phyloP scores from a whole-genome alignment of 2,113 vertebrate genomes.

The Brevimyrus niger region DNA sequence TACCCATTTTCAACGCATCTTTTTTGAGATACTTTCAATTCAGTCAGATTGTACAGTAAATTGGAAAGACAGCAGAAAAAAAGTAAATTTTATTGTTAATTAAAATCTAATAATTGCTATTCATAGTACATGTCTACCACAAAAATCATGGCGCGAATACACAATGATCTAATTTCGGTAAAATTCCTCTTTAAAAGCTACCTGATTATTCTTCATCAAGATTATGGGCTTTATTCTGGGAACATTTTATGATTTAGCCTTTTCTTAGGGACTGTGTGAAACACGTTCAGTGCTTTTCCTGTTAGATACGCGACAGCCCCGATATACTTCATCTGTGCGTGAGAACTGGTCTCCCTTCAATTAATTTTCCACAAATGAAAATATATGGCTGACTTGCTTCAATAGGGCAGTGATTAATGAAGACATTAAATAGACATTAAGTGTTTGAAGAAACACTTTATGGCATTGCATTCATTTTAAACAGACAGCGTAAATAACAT shows the following conservation, averaged over 20 bases:
- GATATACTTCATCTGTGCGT: slow-evolving; percentile 28
- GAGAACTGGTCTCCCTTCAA: slow-evolving; percentile 27
- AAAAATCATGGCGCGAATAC: neutral
- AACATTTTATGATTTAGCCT: neutral
- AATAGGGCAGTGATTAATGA: slow-evolving; percentile 56
- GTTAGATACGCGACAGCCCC: neutral
- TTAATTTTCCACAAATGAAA: slow-evolving; percentile 45
- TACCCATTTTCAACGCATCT: neutral
- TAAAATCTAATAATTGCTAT: neutral
- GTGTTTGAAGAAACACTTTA: slow-evolving; percentile 33
- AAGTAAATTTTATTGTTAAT: neutral
- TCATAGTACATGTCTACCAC: neutral
- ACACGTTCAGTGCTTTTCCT: neutral
- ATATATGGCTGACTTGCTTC: slow-evolving; percentile 47
- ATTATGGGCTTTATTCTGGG: neutral
- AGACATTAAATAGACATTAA: slow-evolving; percentile 54
- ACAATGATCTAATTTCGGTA: neutral
- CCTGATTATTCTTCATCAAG: slow-evolving; percentile 5
- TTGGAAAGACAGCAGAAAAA: neutral
- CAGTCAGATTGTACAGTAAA: neutral
- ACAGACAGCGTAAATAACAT: slow-evolving; percentile 47
- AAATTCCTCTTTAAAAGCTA: neutral
- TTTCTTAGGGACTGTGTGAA: neutral
- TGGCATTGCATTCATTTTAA: slow-evolving; percentile 46
- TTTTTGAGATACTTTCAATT: neutral